These are phyloP conservation scores for Clupea harengus DNA, from an alignment of 2,113 vertebrate species.

Conservation along the genomic window DNA sequence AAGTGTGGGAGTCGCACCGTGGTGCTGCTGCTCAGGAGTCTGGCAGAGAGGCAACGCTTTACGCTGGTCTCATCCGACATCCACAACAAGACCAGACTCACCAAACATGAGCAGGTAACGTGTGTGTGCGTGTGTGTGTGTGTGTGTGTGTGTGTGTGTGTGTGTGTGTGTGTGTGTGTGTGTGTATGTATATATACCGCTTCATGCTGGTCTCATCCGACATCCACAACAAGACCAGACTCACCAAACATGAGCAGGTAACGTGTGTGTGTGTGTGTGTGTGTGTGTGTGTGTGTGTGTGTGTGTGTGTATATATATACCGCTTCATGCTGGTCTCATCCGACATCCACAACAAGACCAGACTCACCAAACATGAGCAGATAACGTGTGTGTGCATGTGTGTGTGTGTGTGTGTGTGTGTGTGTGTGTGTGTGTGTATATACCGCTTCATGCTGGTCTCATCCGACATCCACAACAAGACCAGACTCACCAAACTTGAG, in stretches of 20 bases:
- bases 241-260: conserved; percentile 95
- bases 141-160: conserved; percentile 22
- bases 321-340: conserved; percentile 94
- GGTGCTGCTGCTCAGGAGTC: conserved; percentile 88
- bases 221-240: conserved; percentile 97
- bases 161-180: no score
- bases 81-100: conserved; percentile 97
- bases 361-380: conserved; percentile 94
- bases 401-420: no score
- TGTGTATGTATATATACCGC: conserved; percentile 58
- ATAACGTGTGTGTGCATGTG: conserved; percentile 59
- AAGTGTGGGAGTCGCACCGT: conserved; percentile 98
- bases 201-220: conserved; percentile 96
- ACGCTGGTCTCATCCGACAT: conserved; percentile 95
- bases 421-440: neutral
- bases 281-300: conserved; percentile 25
- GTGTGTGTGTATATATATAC: conserved; percentile 55
- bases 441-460: no score
- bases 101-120: conserved; percentile 90
- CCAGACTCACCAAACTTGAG: no score
- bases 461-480: no score
- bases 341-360: conserved; percentile 98
- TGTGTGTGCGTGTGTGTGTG: neutral
- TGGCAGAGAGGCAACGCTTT: conserved; percentile 92
- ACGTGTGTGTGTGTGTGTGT: no score